phyloP scores from a whole-genome alignment of 2,797 vertebrate species.

The Molossus alvarezi region DNA sequence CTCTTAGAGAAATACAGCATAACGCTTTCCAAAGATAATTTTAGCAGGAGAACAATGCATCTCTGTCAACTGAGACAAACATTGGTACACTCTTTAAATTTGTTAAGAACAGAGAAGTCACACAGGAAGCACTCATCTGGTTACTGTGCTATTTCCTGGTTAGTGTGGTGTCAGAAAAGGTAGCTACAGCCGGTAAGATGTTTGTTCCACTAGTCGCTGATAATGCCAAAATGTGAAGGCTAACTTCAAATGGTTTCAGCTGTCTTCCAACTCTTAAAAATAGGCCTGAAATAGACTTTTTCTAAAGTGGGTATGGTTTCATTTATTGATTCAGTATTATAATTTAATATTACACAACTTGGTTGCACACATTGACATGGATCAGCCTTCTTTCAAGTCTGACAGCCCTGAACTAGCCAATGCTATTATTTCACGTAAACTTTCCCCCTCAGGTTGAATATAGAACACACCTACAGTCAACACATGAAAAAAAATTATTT shows the following conservation, averaged over 20 bases:
- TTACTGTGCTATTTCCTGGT: slow-evolving; percentile 65
- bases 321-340: slow-evolving; percentile 23
- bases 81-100: neutral
- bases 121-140: slow-evolving; percentile 67
- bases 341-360: neutral
- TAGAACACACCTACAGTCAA: slow-evolving; percentile 79
- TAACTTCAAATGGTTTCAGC: neutral
- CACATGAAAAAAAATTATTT: slow-evolving; percentile 58
- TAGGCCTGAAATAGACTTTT: neutral
- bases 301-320: slow-evolving; percentile 37
- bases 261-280: slow-evolving; percentile 37
- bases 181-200: neutral
- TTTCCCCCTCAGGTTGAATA: slow-evolving; percentile 70
- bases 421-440: slow-evolving; percentile 76
- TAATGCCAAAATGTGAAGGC: neutral
- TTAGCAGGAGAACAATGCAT: slow-evolving; percentile 42
- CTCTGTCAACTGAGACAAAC: neutral
- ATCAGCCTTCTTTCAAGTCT: slow-evolving; percentile 25
- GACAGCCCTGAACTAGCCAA: slow-evolving; percentile 37
- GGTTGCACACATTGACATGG: neutral
- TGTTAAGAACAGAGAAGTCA: slow-evolving; percentile 56
- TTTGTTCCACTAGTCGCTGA: slow-evolving; percentile 16
- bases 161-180: slow-evolving; percentile 46
- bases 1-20: slow-evolving; percentile 32
- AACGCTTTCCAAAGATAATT: slow-evolving; percentile 54